These are phyloP conservation scores for Epizoanthus ramosus DNA, from an alignment of 92 coral and sea anemone genomes.

Conservation along the genomic window DNA sequence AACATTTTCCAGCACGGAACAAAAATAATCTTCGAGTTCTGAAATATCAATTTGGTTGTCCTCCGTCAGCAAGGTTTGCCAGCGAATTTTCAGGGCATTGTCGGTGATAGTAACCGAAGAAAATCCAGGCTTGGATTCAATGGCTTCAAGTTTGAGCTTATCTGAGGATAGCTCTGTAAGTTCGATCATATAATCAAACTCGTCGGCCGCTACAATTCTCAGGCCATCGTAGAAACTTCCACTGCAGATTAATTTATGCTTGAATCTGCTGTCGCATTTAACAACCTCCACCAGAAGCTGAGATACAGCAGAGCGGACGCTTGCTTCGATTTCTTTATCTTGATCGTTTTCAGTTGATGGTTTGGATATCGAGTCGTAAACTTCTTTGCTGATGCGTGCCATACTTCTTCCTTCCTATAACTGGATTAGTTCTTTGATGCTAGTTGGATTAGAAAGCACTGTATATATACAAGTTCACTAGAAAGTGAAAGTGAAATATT, in stretches of 20 bases:
- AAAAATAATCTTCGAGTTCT: conserved; percentile 1
- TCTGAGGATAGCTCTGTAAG: conserved; percentile 1
- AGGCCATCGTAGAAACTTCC: conserved; percentile 29
- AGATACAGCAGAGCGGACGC: conserved; percentile 8
- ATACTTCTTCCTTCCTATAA: no score
- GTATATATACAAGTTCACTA: no score
- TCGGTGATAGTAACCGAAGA: conserved; percentile 6
- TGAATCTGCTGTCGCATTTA: background rate
- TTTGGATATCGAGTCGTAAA: no score
- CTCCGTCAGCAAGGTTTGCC: conserved; percentile 1
- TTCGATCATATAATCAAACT: conserved; percentile 25
- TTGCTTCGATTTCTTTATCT: conserved; percentile 2
- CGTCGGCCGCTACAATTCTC: conserved; percentile 20
- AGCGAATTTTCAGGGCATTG: background rate
- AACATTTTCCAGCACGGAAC: background rate
- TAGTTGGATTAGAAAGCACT: no score
- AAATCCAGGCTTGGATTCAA: background rate
- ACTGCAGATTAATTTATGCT: conserved; percentile 12
- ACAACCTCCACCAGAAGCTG: background rate
- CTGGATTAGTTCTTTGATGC: no score
- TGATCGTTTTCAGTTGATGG: background rate
- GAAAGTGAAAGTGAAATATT: no score
- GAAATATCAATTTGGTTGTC: conserved; percentile 12
- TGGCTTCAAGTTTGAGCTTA: background rate
- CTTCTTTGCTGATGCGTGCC: no score